These are phyloP conservation scores for Tachysurus vachellii DNA, from an alignment of 2,113 vertebrate genomes.

Conservation along the genomic window DNA sequence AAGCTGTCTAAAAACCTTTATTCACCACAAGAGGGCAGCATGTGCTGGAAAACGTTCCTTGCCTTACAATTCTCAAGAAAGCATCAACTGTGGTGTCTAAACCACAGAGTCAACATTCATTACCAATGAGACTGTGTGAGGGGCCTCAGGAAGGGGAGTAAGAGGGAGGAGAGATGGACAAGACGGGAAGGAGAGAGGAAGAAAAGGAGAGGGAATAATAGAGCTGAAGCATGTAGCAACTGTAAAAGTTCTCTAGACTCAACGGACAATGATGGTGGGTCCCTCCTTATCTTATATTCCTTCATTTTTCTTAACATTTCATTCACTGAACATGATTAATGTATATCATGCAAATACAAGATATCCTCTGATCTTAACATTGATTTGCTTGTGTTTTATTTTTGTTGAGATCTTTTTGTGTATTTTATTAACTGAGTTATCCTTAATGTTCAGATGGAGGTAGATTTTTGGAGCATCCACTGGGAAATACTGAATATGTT, in stretches of 20 bases:
- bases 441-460: not conserved
- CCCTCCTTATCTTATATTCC: not conserved
- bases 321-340: not conserved
- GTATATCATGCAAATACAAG: not conserved
- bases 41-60: not conserved
- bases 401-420: not conserved
- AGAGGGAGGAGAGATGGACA: conserved; percentile 38
- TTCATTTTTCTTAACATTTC: not conserved
- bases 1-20: not conserved
- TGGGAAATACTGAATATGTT: not conserved
- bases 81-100: not conserved
- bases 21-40: conserved; percentile 21
- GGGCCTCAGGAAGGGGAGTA: conserved; percentile 10
- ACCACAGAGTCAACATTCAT: conserved; percentile 3
- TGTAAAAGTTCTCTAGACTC: not conserved
- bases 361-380: not conserved
- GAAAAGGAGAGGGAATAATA: not conserved
- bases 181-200: not conserved
- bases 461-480: not conserved
- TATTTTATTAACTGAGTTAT: not conserved
- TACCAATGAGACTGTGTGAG: conserved; percentile 27
- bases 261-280: conserved; percentile 21
- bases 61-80: not conserved
- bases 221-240: not conserved
- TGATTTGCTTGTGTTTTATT: not conserved